These are phyloP conservation scores for Morone chrysops DNA, from an alignment of 2,113 vertebrate species.

Conservation along the genomic window DNA sequence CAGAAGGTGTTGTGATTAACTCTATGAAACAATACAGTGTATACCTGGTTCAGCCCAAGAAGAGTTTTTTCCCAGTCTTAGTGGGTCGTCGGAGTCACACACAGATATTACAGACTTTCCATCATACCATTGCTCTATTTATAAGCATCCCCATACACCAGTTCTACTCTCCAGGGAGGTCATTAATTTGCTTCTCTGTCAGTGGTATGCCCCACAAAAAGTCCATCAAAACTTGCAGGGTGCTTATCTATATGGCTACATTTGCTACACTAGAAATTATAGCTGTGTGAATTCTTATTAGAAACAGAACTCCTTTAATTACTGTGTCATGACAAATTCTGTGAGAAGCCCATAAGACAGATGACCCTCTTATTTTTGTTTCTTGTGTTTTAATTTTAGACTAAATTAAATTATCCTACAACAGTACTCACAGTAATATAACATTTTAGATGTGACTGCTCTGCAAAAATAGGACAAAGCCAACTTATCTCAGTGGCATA, in stretches of 20 bases:
- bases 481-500: constrained; percentile 9
- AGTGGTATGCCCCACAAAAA: constrained; percentile 77
- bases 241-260: constrained; percentile 65
- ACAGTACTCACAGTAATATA: not conserved
- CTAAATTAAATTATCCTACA: constrained; percentile 30
- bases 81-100: constrained; percentile 62
- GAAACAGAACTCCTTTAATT: constrained; percentile 56
- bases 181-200: constrained; percentile 80
- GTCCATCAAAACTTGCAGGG: constrained; percentile 71
- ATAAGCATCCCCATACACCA: constrained; percentile 72
- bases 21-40: constrained; percentile 11
- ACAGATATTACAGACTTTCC: constrained; percentile 63
- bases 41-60: constrained; percentile 33
- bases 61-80: constrained; percentile 33
- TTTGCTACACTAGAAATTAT: constrained; percentile 51
- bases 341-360: constrained; percentile 32
- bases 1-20: not conserved
- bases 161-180: constrained; percentile 69
- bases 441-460: constrained; percentile 36
- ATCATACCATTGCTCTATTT: constrained; percentile 77
- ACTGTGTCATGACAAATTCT: constrained; percentile 48
- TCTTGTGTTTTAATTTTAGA: constrained; percentile 35
- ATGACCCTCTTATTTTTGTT: constrained; percentile 45
- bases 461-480: constrained; percentile 52
- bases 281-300: constrained; percentile 52